Evolutionary conservation across 2,888 invertebrate genomes (phyloP).

Genomic region (Druceiella hillmani): DNA sequence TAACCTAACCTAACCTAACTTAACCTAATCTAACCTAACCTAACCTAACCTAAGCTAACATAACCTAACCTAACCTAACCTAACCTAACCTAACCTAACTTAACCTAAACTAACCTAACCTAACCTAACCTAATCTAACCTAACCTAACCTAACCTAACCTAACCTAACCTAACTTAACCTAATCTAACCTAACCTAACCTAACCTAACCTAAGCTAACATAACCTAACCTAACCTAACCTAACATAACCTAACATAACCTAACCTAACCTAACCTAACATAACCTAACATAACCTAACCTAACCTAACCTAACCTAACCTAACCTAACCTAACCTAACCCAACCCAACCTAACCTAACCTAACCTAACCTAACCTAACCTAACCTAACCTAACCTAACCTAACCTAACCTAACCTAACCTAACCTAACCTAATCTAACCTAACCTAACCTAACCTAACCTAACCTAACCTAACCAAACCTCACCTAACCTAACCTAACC

Average conservation of each 20-base stretch:
- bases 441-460: slow-evolving; percentile 13
- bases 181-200: slow-evolving; percentile 4
- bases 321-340: slow-evolving; percentile 5
- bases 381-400: slow-evolving; percentile 5
- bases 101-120: slow-evolving; percentile 4
- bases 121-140: slow-evolving; percentile 4
- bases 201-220: slow-evolving; percentile 3
- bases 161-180: slow-evolving; percentile 4
- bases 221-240: slow-evolving; percentile 5
- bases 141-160: slow-evolving; percentile 5
- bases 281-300: slow-evolving; percentile 4
- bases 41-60: slow-evolving; percentile 3
- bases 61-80: slow-evolving; percentile 5
- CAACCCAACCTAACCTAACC: slow-evolving; percentile 4
- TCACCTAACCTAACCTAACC: slow-evolving; percentile 14
- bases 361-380: slow-evolving; percentile 5
- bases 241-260: slow-evolving; percentile 3
- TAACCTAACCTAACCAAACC: slow-evolving; percentile 14
- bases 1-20: slow-evolving; percentile 4
- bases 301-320: slow-evolving; percentile 5
- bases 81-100: slow-evolving; percentile 4
- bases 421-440: slow-evolving; percentile 6
- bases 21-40: slow-evolving; percentile 4
- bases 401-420: slow-evolving; percentile 5
- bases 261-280: slow-evolving; percentile 4